Evolutionary conservation across 2,888 invertebrate genomes (phyloP).

Genomic region (Habrosyne pyritoides): DNA sequence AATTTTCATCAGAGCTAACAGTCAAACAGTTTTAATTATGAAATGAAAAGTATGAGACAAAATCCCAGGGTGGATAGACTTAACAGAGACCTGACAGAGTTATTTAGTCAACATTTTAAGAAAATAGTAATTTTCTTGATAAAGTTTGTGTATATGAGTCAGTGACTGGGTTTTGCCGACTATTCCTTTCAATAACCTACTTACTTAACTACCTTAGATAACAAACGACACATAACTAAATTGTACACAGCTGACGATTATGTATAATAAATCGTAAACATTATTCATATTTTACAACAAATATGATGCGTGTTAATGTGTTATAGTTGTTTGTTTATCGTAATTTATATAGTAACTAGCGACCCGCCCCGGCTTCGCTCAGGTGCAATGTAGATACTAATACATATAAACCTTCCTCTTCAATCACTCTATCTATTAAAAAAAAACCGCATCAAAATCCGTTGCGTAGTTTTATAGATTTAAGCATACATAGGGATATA

Average conservation of each 20-base stretch:
- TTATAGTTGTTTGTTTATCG: not conserved
- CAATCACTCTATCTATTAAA: too few species aligned
- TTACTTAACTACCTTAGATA: conserved; percentile 18
- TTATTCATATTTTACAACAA: not conserved
- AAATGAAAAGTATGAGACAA: too few species aligned
- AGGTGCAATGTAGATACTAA: too few species aligned
- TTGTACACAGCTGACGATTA: not conserved
- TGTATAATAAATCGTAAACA: not conserved
- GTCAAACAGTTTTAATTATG: too few species aligned
- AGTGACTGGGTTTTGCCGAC: conserved; percentile 31
- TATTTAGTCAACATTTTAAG: not conserved
- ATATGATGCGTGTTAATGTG: not conserved
- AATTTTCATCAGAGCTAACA: too few species aligned
- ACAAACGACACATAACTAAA: conserved; percentile 1
- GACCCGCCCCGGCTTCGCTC: too few species aligned
- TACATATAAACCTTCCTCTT: too few species aligned
- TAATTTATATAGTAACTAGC: not conserved
- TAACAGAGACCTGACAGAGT: too few species aligned
- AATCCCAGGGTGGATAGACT: too few species aligned
- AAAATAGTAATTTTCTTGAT: conserved; percentile 1
- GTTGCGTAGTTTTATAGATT: too few species aligned
- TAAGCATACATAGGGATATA: too few species aligned
- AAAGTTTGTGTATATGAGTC: conserved; percentile 15
- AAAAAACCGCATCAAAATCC: too few species aligned
- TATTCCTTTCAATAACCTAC: conserved; percentile 21